Conservation (phyloP, 1,140 invertebrate genomes). For the Trichogramma pretiosum region DNA sequence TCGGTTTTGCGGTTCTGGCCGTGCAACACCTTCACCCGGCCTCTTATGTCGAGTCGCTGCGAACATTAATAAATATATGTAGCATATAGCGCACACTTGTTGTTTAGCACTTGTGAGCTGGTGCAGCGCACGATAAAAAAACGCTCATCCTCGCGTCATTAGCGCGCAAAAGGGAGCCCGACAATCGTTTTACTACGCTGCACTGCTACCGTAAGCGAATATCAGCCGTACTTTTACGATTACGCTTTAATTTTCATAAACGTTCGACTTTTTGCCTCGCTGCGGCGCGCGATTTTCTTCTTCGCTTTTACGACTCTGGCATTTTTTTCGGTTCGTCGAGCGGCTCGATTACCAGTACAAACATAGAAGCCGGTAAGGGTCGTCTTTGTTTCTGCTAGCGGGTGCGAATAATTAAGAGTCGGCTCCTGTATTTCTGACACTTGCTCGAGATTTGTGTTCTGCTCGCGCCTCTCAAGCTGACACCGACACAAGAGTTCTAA, state of each 20-base stretch:
- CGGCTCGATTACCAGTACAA: constrained; percentile 3
- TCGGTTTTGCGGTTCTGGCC: constrained; percentile 93
- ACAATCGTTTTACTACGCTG: no score
- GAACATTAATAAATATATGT: no score
- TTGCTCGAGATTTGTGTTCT: constrained; percentile 21
- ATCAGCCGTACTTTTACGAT: constrained; percentile 46
- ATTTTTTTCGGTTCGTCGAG: constrained; percentile 1
- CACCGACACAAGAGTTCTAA: no score
- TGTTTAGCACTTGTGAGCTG: no score
- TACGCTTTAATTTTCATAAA: constrained; percentile 48
- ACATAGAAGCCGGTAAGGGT: no score
- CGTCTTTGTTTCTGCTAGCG: neutral
- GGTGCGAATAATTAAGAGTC: constrained; percentile 2
- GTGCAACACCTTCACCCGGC: constrained; percentile 89
- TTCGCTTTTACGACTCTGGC: constrained; percentile 1
- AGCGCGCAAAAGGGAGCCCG: no score
- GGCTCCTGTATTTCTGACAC: no score
- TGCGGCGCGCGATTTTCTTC: neutral
- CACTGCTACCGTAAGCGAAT: no score
- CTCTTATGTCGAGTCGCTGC: constrained; percentile 95
- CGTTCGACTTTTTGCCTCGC: constrained; percentile 38
- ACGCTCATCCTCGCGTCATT: no score
- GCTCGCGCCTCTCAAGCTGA: no score
- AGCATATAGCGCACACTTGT: no score
- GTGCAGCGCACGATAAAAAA: no score